A percentile compares a stretch with the other conserved stretches of the same genome.
Evolutionary conservation across 2,113 vertebrate genomes (phyloP).

Genomic region (Triplophysa dalaica): DNA sequence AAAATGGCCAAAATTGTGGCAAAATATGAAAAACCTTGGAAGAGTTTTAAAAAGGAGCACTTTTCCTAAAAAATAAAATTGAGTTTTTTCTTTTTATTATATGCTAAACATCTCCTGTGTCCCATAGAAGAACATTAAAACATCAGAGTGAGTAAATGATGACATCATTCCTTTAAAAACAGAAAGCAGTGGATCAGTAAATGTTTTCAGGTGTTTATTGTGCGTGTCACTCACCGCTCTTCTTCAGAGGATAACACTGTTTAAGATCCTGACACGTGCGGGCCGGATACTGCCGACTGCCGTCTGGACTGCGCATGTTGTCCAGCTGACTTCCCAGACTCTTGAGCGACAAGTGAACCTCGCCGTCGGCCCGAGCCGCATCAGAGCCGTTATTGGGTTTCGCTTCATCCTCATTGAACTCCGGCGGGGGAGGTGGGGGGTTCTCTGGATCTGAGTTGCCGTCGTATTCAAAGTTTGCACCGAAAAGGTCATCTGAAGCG

Average conservation of each 20-base stretch:
- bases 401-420: constrained; percentile 90
- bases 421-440: constrained; percentile 76
- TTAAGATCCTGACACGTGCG: constrained; percentile 92
- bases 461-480: constrained; percentile 77
- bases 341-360: constrained; percentile 86
- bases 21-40: too few relatives aligned
- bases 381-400: constrained; percentile 74
- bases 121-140: too few relatives aligned
- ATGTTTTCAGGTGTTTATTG: too few relatives aligned
- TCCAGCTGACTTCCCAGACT: constrained; percentile 89
- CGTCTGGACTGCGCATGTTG: constrained; percentile 89
- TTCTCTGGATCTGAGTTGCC: constrained; percentile 49
- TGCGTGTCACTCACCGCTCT: constrained; percentile 75
- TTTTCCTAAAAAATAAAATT: too few relatives aligned
- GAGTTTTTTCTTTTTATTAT: too few relatives aligned
- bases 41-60: too few relatives aligned
- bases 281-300: constrained; percentile 87
- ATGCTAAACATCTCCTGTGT: too few relatives aligned
- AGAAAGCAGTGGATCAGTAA: too few relatives aligned
- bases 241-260: constrained; percentile 87
- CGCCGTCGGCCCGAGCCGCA: constrained; percentile 75
- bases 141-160: too few relatives aligned
- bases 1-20: too few relatives aligned
- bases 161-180: too few relatives aligned
- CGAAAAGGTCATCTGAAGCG: constrained; percentile 82